These are phyloP conservation scores for Hylia prasina DNA, from an alignment of 2,113 vertebrate genomes.

Conservation along the genomic window DNA sequence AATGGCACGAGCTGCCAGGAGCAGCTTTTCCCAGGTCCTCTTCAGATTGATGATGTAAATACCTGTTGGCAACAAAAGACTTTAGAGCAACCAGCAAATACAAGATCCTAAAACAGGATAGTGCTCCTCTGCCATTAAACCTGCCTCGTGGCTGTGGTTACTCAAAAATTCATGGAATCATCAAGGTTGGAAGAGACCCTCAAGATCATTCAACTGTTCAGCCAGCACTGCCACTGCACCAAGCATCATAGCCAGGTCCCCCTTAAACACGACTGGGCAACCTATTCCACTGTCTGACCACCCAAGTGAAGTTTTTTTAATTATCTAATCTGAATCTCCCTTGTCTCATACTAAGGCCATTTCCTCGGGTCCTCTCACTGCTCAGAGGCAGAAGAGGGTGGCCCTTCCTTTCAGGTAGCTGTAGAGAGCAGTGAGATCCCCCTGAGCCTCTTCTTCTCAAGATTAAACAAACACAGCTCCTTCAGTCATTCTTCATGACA, in stretches of 20 bases:
- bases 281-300: neutral
- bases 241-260: neutral
- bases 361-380: rapidly evolving
- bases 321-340: neutral
- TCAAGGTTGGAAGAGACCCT: neutral
- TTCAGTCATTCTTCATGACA: rapidly evolving
- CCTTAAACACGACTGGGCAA: neutral
- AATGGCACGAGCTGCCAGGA: conserved; percentile 93
- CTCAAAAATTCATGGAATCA: conserved; percentile 66
- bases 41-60: conserved; percentile 97
- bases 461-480: neutral
- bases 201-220: neutral
- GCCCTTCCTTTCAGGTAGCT: neutral
- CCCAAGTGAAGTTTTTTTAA: rapidly evolving
- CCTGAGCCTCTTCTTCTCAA: rapidly evolving
- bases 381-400: neutral
- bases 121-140: neutral
- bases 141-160: conserved; percentile 66
- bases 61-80: conserved; percentile 64
- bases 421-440: neutral
- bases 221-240: neutral
- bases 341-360: neutral
- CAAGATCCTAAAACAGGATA: rapidly evolving
- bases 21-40: conserved; percentile 98
- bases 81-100: neutral